These are phyloP conservation scores for Phainopepla nitens DNA, from an alignment of 2,113 vertebrate genomes.

Conservation along the genomic window DNA sequence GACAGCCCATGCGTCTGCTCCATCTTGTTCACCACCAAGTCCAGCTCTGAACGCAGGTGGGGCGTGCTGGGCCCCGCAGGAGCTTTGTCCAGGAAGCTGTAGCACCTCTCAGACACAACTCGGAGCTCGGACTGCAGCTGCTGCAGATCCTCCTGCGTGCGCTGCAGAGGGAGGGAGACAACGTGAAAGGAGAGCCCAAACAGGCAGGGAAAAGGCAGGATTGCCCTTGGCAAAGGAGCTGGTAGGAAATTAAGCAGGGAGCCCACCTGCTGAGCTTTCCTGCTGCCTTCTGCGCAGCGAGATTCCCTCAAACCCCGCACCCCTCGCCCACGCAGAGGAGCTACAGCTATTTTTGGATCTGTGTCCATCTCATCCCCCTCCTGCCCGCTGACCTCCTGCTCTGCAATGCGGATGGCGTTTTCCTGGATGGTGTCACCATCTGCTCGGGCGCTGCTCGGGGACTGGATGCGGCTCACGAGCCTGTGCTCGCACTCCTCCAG, in stretches of 20 bases:
- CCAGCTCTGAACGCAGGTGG: conserved; percentile 83
- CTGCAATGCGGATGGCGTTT: conserved; percentile 76
- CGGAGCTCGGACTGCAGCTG: conserved; percentile 77
- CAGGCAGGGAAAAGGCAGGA: neutral
- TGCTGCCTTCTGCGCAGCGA: neutral
- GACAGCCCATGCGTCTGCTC: conserved; percentile 84
- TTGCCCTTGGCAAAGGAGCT: neutral
- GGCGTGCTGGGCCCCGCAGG: conserved; percentile 79
- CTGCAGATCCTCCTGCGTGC: conserved; percentile 79
- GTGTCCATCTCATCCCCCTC: neutral
- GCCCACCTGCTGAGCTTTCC: neutral
- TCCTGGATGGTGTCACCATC: conserved; percentile 73
- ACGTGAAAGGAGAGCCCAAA: neutral
- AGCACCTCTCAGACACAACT: conserved; percentile 79
- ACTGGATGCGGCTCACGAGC: conserved; percentile 79
- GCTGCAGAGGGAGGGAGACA: conserved; percentile 47
- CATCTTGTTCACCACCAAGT: conserved; percentile 83
- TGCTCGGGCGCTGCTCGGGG: conserved; percentile 58
- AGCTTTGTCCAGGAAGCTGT: conserved; percentile 86
- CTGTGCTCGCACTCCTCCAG: conserved; percentile 86
- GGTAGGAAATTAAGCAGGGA: neutral
- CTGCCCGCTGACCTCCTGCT: conserved; percentile 84
- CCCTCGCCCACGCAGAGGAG: neutral
- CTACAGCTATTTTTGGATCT: neutral
- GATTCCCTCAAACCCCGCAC: neutral